These are phyloP conservation scores for Eilema depressum DNA, from an alignment of 2,888 invertebrate species.

Conservation along the genomic window DNA sequence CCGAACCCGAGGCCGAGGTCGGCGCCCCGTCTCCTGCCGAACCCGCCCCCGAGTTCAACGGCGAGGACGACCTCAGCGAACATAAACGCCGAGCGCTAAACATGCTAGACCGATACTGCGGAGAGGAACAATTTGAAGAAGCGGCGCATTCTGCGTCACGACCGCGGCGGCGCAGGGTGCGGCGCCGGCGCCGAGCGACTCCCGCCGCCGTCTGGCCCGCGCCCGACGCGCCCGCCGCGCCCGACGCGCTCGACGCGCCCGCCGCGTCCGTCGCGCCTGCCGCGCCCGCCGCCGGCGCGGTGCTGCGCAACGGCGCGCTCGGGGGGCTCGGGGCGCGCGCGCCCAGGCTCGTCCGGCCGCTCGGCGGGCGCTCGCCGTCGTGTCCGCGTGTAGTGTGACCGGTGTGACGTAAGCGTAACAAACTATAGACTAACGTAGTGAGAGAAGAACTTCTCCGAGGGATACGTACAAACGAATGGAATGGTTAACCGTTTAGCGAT, in stretches of 20 bases:
- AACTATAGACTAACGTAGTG: no score
- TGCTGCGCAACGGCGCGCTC: background rate
- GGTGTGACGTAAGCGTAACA: no score
- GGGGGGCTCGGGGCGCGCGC: background rate
- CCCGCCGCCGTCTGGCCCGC: background rate
- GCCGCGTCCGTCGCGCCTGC: background rate
- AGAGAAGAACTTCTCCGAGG: no score
- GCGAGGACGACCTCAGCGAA: slow-evolving; percentile 33
- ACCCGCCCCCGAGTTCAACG: slow-evolving; percentile 6
- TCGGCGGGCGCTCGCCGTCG: slow-evolving; percentile 17
- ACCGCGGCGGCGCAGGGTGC: slow-evolving; percentile 7
- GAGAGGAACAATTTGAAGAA: slow-evolving; percentile 1
- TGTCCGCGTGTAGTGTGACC: no score
- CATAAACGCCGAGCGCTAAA: slow-evolving; percentile 50
- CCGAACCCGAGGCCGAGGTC: no score
- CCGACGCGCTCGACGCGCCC: no score
- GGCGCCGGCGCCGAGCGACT: slow-evolving; percentile 2
- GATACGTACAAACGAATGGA: no score
- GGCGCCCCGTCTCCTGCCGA: slow-evolving; percentile 5
- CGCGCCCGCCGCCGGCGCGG: background rate
- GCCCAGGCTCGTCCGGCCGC: background rate
- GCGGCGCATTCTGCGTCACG: background rate
- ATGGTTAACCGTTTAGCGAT: no score
- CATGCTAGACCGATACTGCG: slow-evolving; percentile 38
- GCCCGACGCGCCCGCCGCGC: background rate